Percentiles rank a stretch among this genome's conserved stretches.
phyloP scores from a whole-genome alignment of 1,140 invertebrate species.

The Platyura marginata region DNA sequence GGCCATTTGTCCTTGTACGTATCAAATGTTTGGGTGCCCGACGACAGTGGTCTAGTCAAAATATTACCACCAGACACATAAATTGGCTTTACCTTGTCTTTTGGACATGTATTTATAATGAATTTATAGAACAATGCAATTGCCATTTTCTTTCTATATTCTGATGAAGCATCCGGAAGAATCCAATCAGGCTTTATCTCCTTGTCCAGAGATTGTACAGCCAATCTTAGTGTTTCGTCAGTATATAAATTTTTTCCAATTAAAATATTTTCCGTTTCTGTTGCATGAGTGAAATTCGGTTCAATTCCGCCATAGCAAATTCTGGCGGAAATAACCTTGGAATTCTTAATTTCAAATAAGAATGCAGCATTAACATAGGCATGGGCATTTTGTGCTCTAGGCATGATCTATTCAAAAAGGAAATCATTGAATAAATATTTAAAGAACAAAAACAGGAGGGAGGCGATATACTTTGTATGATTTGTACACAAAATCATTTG shows the following conservation, averaged over 20 bases:
- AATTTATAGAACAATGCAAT: slow-evolving; percentile 57
- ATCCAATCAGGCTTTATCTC: slow-evolving; percentile 42
- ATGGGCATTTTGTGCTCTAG: slow-evolving; percentile 62
- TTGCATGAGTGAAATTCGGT: slow-evolving; percentile 48
- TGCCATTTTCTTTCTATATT: slow-evolving; percentile 44
- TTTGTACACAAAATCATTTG: neutral
- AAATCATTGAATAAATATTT: too few species aligned
- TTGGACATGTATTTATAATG: slow-evolving; percentile 28
- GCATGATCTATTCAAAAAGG: slow-evolving; percentile 38
- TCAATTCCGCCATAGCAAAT: slow-evolving; percentile 51
- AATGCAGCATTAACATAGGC: slow-evolving; percentile 71
- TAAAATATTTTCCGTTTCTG: slow-evolving; percentile 43
- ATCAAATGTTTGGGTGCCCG: slow-evolving; percentile 40
- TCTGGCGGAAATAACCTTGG: slow-evolving; percentile 10
- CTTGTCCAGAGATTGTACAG: slow-evolving; percentile 32
- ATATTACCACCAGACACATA: slow-evolving; percentile 28
- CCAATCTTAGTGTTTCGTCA: slow-evolving; percentile 28
- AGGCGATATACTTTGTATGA: slow-evolving; percentile 40
- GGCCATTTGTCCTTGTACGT: slow-evolving; percentile 42
- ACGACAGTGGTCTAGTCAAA: slow-evolving; percentile 33
- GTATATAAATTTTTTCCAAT: slow-evolving; percentile 29
- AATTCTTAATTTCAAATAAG: slow-evolving; percentile 28
- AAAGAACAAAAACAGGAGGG: too few species aligned
- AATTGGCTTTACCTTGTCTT: slow-evolving; percentile 14
- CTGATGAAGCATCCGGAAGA: slow-evolving; percentile 41